These are phyloP conservation scores for Coptodon bakossiorum DNA, from an alignment of 2,113 vertebrate species.

Conservation along the genomic window DNA sequence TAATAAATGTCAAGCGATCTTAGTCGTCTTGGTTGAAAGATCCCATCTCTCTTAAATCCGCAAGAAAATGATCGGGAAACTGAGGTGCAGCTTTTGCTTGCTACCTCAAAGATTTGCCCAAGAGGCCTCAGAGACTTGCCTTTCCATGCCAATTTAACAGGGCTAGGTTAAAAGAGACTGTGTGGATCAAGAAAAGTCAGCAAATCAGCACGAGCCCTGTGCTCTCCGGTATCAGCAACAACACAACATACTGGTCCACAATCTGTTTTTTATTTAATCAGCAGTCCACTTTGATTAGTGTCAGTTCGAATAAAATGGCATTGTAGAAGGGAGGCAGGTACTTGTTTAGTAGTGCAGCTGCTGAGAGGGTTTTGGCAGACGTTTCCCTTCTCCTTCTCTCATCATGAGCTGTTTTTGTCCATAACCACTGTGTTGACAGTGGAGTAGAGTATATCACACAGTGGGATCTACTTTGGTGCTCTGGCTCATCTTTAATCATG, in stretches of 20 bases:
- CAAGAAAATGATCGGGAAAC: neutral
- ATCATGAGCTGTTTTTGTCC: conserved; percentile 9
- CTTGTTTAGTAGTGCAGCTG: conserved; percentile 31
- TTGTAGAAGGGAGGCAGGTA: conserved; percentile 15
- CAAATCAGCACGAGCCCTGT: neutral
- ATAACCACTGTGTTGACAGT: neutral
- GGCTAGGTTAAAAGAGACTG: neutral
- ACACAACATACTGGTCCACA: neutral
- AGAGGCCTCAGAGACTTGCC: neutral
- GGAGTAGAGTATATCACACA: conserved; percentile 1
- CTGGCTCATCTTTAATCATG: conserved; percentile 16
- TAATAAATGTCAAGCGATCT: conserved; percentile 16
- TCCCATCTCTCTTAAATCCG: conserved; percentile 19
- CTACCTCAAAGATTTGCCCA: conserved; percentile 32
- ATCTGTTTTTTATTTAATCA: conserved; percentile 43
- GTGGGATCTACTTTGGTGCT: neutral
- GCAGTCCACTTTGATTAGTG: conserved; percentile 37
- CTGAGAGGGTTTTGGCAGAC: conserved; percentile 13
- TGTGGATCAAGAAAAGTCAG: neutral
- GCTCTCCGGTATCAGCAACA: neutral
- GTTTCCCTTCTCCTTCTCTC: neutral
- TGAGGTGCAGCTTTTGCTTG: conserved; percentile 23
- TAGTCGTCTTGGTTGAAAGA: conserved; percentile 35
- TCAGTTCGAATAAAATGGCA: neutral
- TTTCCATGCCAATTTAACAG: conserved; percentile 42